Evolutionary conservation across 2,113 vertebrate species (phyloP).

Genomic region (Oncorhynchus kisutch): DNA sequence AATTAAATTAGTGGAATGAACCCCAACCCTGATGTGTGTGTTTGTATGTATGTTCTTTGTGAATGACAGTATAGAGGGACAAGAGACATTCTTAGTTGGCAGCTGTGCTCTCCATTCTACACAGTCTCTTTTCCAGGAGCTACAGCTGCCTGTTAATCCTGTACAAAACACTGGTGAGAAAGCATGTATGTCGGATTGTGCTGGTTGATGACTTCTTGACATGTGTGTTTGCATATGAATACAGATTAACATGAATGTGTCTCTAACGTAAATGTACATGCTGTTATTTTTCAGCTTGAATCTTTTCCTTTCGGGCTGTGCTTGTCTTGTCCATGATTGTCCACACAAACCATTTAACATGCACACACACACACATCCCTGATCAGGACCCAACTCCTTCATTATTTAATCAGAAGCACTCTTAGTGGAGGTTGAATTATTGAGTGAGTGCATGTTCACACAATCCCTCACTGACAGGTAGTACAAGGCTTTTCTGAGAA

Average conservation of each 20-base stretch:
- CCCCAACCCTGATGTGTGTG: too few species aligned
- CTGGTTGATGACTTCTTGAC: not conserved
- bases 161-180: too few species aligned
- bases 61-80: too few species aligned
- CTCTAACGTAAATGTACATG: not conserved
- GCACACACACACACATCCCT: conserved; percentile 22
- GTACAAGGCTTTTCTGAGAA: conserved; percentile 61
- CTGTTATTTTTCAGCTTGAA: not conserved
- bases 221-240: not conserved
- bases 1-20: too few species aligned
- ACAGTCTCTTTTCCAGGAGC: too few species aligned
- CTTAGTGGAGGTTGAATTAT: conserved; percentile 71
- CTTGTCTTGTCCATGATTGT: not conserved
- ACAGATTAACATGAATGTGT: not conserved
- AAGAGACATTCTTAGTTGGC: too few species aligned
- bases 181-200: not conserved
- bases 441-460: conserved; percentile 73
- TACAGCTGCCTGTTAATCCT: too few species aligned
- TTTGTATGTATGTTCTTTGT: too few species aligned
- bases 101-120: too few species aligned
- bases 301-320: not conserved
- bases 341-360: not conserved
- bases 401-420: conserved; percentile 76
- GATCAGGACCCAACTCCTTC: conserved; percentile 64
- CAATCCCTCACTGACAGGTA: conserved; percentile 67